A percentile compares a stretch with the other conserved stretches of the same genome.
Conservation (phyloP, 2,113 vertebrate species). For the Charina bottae region DNA sequence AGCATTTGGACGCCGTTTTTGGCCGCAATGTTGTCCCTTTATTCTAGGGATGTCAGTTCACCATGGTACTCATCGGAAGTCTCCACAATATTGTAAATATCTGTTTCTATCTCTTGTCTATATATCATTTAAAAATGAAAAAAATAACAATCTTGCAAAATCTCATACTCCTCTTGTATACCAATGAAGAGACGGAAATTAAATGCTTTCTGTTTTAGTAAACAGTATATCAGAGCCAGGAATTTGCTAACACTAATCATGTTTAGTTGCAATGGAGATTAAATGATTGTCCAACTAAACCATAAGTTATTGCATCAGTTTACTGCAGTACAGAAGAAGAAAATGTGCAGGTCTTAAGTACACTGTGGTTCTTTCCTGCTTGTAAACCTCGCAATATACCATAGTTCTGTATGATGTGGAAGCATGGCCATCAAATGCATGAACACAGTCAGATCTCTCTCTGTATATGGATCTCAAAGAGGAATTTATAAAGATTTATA, state of each 20-base stretch:
- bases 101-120: no score
- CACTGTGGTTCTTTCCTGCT: neutral
- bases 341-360: neutral
- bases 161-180: no score
- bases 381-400: neutral
- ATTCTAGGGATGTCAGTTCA: no score
- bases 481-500: neutral
- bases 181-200: no score
- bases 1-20: no score
- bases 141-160: no score
- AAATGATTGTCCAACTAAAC: neutral
- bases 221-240: neutral
- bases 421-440: neutral
- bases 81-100: no score
- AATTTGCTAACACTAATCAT: neutral
- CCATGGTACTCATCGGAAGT: no score
- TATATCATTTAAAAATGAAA: no score
- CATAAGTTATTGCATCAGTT: neutral
- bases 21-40: no score
- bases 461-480: neutral
- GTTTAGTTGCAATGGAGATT: neutral
- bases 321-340: neutral
- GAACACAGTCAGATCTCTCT: neutral
- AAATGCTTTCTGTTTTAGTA: neutral
- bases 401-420: neutral